phyloP scores from a whole-genome alignment of 2,113 vertebrate genomes.

The Leucopsar rothschildi region DNA sequence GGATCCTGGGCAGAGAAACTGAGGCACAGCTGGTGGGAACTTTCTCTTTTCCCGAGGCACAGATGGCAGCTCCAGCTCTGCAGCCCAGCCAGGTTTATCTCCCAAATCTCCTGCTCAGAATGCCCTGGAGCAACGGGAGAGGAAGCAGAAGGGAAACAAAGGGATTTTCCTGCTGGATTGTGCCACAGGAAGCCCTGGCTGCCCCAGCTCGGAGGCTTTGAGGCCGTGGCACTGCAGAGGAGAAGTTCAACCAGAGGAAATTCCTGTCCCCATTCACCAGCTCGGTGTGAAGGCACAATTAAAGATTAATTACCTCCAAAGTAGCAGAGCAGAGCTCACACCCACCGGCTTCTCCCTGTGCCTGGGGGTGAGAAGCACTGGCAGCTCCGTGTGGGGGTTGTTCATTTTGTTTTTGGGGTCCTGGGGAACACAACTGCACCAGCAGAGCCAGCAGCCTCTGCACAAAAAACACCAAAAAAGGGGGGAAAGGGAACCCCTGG shows the following conservation, averaged over 20 bases:
- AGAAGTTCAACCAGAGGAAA: constrained; percentile 9
- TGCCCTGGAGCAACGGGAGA: not conserved
- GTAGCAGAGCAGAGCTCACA: not conserved
- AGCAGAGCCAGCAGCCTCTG: not conserved
- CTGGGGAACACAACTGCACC: not conserved
- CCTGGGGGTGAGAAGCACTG: not conserved
- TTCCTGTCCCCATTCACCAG: not conserved
- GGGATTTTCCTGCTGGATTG: not conserved
- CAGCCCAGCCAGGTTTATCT: not conserved
- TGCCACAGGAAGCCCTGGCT: constrained; percentile 17
- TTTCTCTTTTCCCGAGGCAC: too few relatives aligned
- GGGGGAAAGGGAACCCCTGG: too few relatives aligned
- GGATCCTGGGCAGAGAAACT: too few relatives aligned
- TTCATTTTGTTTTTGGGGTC: not conserved
- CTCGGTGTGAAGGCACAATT: not conserved
- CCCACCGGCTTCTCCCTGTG: not conserved
- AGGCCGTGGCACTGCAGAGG: not conserved
- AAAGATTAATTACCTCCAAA: not conserved
- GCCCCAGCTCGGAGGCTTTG: not conserved
- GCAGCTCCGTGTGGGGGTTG: not conserved
- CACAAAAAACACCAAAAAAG: not conserved
- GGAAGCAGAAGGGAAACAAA: constrained; percentile 39
- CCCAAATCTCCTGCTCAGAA: not conserved
- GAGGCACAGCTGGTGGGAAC: too few relatives aligned
- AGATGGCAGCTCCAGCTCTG: too few relatives aligned